Percentiles rank a stretch among this genome's conserved stretches.
Conservation (phyloP, 2,797 vertebrate species). For the Mico argentatus region DNA sequence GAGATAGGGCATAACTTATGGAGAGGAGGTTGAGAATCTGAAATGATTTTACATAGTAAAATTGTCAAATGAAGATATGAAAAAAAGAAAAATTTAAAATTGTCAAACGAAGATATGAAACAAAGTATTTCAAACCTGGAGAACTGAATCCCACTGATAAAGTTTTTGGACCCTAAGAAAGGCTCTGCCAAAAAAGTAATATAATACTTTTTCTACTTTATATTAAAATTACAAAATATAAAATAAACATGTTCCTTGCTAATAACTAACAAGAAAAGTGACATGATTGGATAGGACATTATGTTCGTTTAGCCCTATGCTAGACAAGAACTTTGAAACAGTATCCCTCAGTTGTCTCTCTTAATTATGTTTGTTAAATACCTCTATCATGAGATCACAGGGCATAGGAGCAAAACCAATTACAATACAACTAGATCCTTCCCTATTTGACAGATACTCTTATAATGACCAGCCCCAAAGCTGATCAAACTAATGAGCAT, state of each 20-base stretch:
- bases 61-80: not conserved
- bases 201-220: conserved; percentile 28
- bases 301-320: not conserved
- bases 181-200: not conserved
- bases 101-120: not conserved
- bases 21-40: not conserved
- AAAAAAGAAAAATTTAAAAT: not conserved
- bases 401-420: conserved; percentile 49
- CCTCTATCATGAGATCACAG: conserved; percentile 21
- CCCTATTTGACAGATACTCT: not conserved
- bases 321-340: conserved; percentile 43
- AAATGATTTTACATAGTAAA: conserved; percentile 1
- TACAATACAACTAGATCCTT: conserved; percentile 25
- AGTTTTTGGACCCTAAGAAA: not conserved
- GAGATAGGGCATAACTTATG: not conserved
- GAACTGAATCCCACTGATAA: not conserved
- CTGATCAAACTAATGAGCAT: not conserved
- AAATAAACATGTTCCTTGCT: conserved; percentile 22
- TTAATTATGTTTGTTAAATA: conserved; percentile 62
- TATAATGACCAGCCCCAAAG: not conserved
- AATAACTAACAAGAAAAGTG: conserved; percentile 40
- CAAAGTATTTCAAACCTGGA: conserved; percentile 31
- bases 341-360: not conserved
- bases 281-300: not conserved
- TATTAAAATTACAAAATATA: conserved; percentile 23